phyloP scores from a whole-genome alignment of 1,140 invertebrate species.

The Apocrypta bakeri region DNA sequence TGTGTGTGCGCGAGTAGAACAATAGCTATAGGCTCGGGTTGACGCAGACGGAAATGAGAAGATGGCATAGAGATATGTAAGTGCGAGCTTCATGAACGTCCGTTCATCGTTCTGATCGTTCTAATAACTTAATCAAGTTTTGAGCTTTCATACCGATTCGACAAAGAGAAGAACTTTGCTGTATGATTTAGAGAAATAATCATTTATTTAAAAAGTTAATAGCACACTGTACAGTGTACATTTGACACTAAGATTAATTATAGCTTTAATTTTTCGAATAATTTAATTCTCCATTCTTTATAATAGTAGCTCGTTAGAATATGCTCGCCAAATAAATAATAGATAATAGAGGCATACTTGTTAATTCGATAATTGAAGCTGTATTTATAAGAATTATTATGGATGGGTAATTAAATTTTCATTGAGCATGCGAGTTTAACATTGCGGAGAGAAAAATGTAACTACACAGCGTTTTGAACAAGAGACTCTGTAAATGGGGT shows the following conservation, averaged over 20 bases:
- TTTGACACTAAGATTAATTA: background rate
- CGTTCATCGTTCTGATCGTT: background rate
- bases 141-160: background rate
- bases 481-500: too few species aligned
- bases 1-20: background rate
- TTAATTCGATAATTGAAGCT: constrained; percentile 24
- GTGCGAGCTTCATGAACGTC: background rate
- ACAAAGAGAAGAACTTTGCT: too few species aligned
- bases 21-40: too few species aligned
- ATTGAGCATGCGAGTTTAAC: constrained; percentile 17
- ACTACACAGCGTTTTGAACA: constrained; percentile 13
- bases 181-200: too few species aligned
- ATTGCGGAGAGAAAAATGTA: constrained; percentile 3
- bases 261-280: background rate
- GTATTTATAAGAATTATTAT: background rate
- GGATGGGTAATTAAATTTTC: constrained; percentile 34
- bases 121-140: background rate
- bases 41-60: background rate
- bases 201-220: too few species aligned
- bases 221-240: too few species aligned
- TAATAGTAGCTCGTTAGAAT: background rate
- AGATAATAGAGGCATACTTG: background rate
- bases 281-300: background rate
- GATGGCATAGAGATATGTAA: background rate
- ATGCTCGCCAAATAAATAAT: background rate